phyloP scores from a whole-genome alignment of 1,140 invertebrate species.

The Aphis craccivora region DNA sequence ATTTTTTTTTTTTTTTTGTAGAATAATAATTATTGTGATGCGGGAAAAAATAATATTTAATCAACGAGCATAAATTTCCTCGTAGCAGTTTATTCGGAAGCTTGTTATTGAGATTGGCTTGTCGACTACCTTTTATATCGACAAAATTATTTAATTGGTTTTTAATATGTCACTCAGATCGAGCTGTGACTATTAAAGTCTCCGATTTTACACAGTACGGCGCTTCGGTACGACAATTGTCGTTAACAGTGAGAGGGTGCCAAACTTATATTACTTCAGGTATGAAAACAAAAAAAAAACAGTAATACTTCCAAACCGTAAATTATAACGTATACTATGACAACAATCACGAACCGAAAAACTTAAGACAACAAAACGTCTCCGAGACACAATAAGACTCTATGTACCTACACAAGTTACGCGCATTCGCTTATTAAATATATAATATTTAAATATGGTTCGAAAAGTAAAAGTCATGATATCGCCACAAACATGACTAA shows the following conservation, averaged over 20 bases:
- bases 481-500: background rate
- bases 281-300: background rate
- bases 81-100: background rate
- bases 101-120: background rate
- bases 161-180: background rate
- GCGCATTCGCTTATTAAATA: background rate
- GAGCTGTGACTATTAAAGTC: conserved; percentile 31
- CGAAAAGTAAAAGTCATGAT: conserved; percentile 4
- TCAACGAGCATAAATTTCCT: background rate
- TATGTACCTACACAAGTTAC: background rate
- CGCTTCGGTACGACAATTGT: background rate
- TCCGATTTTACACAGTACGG: background rate
- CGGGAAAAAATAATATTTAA: background rate
- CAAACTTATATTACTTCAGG: background rate
- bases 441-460: background rate
- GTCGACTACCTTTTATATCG: background rate
- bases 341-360: background rate
- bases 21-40: background rate
- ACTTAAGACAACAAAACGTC: background rate
- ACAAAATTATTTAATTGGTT: background rate
- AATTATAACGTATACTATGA: background rate
- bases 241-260: background rate
- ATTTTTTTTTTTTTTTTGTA: background rate
- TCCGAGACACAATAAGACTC: background rate
- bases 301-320: background rate